A percentile compares a stretch with the other conserved stretches of the same genome.
Conservation (phyloP, 1,140 invertebrate species). For the Himalopsyche phryganea region DNA sequence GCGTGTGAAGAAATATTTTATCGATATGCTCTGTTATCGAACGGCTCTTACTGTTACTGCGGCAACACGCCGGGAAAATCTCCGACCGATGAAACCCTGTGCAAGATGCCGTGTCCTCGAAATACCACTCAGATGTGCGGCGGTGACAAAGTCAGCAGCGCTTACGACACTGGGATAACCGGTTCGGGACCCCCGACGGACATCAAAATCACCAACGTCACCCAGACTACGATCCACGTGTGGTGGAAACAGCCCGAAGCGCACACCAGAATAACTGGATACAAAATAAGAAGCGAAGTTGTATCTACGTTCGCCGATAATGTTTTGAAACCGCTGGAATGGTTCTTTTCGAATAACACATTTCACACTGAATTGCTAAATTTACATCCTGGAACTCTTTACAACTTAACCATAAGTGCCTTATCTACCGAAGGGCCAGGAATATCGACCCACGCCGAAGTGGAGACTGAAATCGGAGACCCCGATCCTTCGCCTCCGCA, state of each 20-base stretch:
- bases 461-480: slow-evolving; percentile 67
- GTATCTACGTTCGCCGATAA: slow-evolving; percentile 48
- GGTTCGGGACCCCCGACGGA: slow-evolving; percentile 48
- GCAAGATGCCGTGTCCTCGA: slow-evolving; percentile 22
- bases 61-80: slow-evolving; percentile 42
- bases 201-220: slow-evolving; percentile 46
- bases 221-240: slow-evolving; percentile 51
- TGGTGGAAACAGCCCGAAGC: slow-evolving; percentile 49
- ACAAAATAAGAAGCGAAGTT: slow-evolving; percentile 47
- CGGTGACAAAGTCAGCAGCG: slow-evolving; percentile 49
- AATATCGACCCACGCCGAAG: slow-evolving; percentile 48
- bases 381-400: slow-evolving; percentile 68
- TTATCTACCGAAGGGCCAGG: slow-evolving; percentile 60
- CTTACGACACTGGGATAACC: slow-evolving; percentile 51
- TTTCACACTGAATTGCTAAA: slow-evolving; percentile 54
- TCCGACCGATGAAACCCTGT: slow-evolving; percentile 11
- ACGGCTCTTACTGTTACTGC: slow-evolving; percentile 48
- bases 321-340: slow-evolving; percentile 41
- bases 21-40: slow-evolving; percentile 45
- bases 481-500: slow-evolving; percentile 62
- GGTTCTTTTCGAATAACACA: slow-evolving; percentile 50
- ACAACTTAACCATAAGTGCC: slow-evolving; percentile 66
- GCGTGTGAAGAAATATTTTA: slow-evolving; percentile 49
- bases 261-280: slow-evolving; percentile 44
- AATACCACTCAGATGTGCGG: slow-evolving; percentile 51